Percentiles rank a stretch among this genome's conserved stretches.
Evolutionary conservation across 2,888 invertebrate genomes (phyloP).

Genomic region (Watsonalla binaria): DNA sequence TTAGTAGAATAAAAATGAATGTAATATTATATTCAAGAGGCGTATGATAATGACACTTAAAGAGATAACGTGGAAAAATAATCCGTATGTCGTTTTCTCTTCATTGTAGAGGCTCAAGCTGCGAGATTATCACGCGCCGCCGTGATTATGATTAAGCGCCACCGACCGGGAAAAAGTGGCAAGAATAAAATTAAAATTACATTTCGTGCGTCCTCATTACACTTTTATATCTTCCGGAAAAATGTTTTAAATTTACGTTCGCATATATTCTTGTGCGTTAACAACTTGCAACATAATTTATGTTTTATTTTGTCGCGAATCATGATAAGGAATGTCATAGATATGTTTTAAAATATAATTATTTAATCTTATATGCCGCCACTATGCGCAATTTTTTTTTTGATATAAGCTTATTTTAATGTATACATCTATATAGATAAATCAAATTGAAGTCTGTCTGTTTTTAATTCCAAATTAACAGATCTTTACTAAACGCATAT

Average conservation of each 20-base stretch:
- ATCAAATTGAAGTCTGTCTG: too few species aligned
- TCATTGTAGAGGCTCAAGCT: constrained; percentile 38
- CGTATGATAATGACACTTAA: neutral
- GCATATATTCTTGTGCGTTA: neutral
- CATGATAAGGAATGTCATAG: too few species aligned
- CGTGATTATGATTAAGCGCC: constrained; percentile 64
- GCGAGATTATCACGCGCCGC: constrained; percentile 55
- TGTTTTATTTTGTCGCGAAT: neutral
- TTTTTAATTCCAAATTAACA: too few species aligned
- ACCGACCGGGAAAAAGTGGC: constrained; percentile 44
- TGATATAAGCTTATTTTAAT: too few species aligned
- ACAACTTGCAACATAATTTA: neutral
- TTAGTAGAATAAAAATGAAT: neutral
- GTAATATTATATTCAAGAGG: constrained; percentile 10
- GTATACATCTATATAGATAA: too few species aligned
- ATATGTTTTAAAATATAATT: too few species aligned
- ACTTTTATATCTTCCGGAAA: constrained; percentile 28
- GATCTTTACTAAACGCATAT: too few species aligned
- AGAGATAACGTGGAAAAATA: constrained; percentile 21
- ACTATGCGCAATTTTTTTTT: too few species aligned
- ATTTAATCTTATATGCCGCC: too few species aligned
- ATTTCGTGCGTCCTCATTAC: constrained; percentile 47
- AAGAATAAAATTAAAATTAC: constrained; percentile 60
- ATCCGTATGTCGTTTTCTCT: constrained; percentile 55
- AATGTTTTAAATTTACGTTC: constrained; percentile 21